These are phyloP conservation scores for Odontomyia ornata DNA, from an alignment of 2,888 invertebrate species.

Conservation along the genomic window DNA sequence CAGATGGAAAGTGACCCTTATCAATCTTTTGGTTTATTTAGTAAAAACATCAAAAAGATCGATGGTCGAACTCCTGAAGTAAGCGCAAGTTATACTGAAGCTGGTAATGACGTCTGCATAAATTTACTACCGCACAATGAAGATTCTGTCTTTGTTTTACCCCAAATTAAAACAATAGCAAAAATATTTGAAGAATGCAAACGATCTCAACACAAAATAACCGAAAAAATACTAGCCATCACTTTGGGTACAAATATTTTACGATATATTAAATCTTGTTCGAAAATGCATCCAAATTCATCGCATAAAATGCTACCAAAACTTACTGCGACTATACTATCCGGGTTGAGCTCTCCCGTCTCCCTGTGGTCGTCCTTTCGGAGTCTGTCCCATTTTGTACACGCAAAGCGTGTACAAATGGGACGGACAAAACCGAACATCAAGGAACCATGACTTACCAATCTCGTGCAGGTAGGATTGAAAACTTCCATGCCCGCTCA, in stretches of 20 bases:
- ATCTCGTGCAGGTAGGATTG: too few species aligned
- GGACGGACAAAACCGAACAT: too few species aligned
- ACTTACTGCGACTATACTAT: too few species aligned
- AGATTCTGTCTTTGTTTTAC: conserved; percentile 55
- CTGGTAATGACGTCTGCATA: conserved; percentile 54
- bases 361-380: too few species aligned
- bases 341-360: too few species aligned
- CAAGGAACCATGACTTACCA: too few species aligned
- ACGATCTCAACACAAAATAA: conserved; percentile 66
- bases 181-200: conserved; percentile 63
- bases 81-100: conserved; percentile 51
- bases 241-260: conserved; percentile 64
- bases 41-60: conserved; percentile 53
- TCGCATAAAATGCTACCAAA: conserved; percentile 65
- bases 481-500: too few species aligned
- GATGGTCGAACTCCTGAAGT: conserved; percentile 56
- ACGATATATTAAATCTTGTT: conserved; percentile 64
- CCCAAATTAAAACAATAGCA: conserved; percentile 57
- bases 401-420: too few species aligned
- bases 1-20: conserved; percentile 56
- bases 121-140: conserved; percentile 57
- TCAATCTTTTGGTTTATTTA: conserved; percentile 53
- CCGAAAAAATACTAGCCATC: conserved; percentile 63
- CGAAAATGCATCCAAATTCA: conserved; percentile 65
- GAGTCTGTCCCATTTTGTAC: too few species aligned